Percentiles rank a stretch among this genome's conserved stretches.
Evolutionary conservation across 2,797 vertebrate species (phyloP).

Genomic region (Lindbergichthys nudifrons): DNA sequence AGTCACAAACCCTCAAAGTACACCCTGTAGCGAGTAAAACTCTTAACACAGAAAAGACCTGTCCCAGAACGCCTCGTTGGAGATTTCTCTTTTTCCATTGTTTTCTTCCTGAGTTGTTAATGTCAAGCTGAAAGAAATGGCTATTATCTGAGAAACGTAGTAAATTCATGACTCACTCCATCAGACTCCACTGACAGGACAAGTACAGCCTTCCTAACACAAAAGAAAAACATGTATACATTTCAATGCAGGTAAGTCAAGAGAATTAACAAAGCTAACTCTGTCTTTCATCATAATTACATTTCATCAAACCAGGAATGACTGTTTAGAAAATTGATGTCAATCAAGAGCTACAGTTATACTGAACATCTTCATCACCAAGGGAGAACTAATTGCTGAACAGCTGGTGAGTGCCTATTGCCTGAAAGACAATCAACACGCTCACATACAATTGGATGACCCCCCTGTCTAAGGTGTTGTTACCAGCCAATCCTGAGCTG

Average conservation of each 20-base stretch:
- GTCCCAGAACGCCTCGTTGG: too few relatives aligned
- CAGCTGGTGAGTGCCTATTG: slow-evolving; percentile 46
- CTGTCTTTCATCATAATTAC: neutral
- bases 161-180: neutral
- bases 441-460: slow-evolving; percentile 6
- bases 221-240: neutral
- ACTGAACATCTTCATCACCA: slow-evolving; percentile 29
- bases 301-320: neutral
- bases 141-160: neutral
- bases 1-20: too few relatives aligned
- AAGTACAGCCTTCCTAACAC: neutral
- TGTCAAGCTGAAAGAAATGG: neutral
- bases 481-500: slow-evolving; percentile 38
- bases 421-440: slow-evolving; percentile 31
- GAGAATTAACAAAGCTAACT: neutral
- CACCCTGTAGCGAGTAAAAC: too few relatives aligned
- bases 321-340: slow-evolving; percentile 4
- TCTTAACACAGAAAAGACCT: too few relatives aligned
- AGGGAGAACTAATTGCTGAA: slow-evolving; percentile 38
- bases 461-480: slow-evolving; percentile 1
- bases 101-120: too few relatives aligned
- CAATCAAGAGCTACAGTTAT: slow-evolving; percentile 37
- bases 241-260: slow-evolving; percentile 10
- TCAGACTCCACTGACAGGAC: neutral
- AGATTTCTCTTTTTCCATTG: too few relatives aligned